These are phyloP conservation scores for Argyrosomus japonicus DNA, from an alignment of 2,113 vertebrate species.

Conservation along the genomic window DNA sequence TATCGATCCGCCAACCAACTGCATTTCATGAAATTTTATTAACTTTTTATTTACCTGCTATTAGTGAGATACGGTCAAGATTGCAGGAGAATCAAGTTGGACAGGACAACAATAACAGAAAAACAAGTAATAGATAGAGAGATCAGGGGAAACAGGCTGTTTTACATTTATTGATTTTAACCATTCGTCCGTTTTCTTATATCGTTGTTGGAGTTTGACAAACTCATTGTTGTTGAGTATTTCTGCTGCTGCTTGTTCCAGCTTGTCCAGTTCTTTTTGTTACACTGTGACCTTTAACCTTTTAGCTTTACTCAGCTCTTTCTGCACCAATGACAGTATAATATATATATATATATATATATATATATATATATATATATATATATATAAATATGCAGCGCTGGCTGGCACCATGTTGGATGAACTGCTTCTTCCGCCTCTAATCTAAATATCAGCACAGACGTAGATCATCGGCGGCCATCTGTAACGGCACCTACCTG, in stretches of 20 bases:
- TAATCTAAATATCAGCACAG: too few relatives aligned
- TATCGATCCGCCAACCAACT: conserved; percentile 48
- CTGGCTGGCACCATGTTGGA: too few relatives aligned
- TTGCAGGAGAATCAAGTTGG: conserved; percentile 12
- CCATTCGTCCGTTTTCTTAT: background rate
- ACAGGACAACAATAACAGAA: conserved; percentile 26
- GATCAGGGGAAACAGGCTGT: background rate
- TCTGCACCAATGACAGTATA: background rate
- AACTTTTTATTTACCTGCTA: conserved; percentile 7
- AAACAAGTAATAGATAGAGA: background rate
- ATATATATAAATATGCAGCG: too few relatives aligned
- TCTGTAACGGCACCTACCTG: too few relatives aligned
- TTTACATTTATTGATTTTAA: conserved; percentile 32
- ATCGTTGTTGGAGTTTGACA: conserved; percentile 10
- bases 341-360: too few relatives aligned
- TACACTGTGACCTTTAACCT: conserved; percentile 41
- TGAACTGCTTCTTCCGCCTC: too few relatives aligned
- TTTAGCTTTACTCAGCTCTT: background rate
- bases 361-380: too few relatives aligned
- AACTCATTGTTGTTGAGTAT: background rate
- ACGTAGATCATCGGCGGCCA: too few relatives aligned
- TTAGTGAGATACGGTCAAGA: conserved; percentile 14
- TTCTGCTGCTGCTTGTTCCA: background rate
- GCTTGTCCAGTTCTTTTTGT: background rate
- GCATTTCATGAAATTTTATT: conserved; percentile 22